Base-by-base conservation (phyloP, 2,797 vertebrate genomes). In the Clarias fuscus region DNA sequence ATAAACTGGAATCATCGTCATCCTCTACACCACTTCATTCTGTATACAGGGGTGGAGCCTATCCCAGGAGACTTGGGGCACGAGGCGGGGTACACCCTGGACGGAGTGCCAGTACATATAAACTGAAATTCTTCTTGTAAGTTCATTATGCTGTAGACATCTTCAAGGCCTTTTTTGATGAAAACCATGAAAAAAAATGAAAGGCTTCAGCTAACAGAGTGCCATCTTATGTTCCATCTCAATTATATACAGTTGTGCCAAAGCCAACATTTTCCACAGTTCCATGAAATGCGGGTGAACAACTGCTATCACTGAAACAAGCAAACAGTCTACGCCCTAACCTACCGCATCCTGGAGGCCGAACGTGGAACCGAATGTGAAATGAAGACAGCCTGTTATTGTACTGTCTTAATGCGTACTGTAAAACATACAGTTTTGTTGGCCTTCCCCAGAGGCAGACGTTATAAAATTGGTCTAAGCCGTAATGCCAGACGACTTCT, bases 231-330 rank as follows among this genome's bases (percentile, higher is more conserved):
- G 17, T 82, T 82, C 68, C 80, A 68, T 56, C 65, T 61, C 75
- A 84, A 80, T 84, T 87, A 80, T 70, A 87, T 40, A 77, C 56
- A 78, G 40, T 62, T 43, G 24, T 78, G 73, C 70, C 33, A 77
- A 71, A 40, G 82, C 37, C 75, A 84, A 83, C 20, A 61, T 27
- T 79, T 80, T 87, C 72, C 86, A 84, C 67, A 71, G 62, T n/a
- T 48, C 17, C 24, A 64, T 56, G n/a, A 43, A 67, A 78, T 59
- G 43, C 56, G 70, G 58, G 82, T 84, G 58, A 84, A 84, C 70
- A 84, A 75, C 58, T 84, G 58, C 30, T 62, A 84, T 84, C 65
- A 84, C 30, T 48, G 70, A 62, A 73, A 84, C 68, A 84, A 73
- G 82, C 56, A 72, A 58, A 61, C 30, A 14, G 82, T n/a, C 70